Conservation (phyloP, 1,140 invertebrate genomes). For the Apis laboriosa region DNA sequence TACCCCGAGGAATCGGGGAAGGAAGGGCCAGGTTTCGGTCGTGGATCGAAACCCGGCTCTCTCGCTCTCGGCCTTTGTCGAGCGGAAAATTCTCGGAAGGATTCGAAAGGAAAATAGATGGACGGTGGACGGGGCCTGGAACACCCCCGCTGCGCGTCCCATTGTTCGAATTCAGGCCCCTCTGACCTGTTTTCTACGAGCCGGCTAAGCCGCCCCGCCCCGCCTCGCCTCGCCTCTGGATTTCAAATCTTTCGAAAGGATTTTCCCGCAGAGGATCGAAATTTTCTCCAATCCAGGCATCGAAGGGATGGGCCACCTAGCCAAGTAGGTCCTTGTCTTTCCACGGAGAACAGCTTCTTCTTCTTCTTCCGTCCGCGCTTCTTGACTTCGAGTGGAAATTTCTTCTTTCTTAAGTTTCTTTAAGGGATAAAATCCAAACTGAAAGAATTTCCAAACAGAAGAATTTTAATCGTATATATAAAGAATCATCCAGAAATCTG, state of each 20-base stretch:
- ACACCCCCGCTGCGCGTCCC: conserved; percentile 61
- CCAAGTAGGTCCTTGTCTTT: not conserved
- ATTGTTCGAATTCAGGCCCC: conserved; percentile 67
- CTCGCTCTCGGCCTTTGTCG: conserved; percentile 65
- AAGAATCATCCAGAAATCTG: too few species aligned
- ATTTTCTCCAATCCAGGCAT: too few species aligned
- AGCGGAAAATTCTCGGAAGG: conserved; percentile 76
- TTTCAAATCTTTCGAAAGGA: conserved; percentile 42
- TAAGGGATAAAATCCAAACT: too few species aligned
- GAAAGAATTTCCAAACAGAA: too few species aligned
- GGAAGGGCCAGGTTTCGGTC: not conserved
- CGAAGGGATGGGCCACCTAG: too few species aligned
- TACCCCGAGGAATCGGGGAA: conserved; percentile 27
- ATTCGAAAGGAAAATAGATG: conserved; percentile 66
- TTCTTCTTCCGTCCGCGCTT: not conserved
- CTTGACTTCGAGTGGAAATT: not conserved
- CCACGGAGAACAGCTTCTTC: not conserved
- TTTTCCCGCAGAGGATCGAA: conserved; percentile 17
- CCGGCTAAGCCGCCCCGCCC: conserved; percentile 17
- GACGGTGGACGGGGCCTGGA: conserved; percentile 35
- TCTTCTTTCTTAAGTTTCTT: too few species aligned
- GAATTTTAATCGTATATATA: too few species aligned
- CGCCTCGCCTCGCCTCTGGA: not conserved
- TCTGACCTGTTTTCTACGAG: conserved; percentile 11
- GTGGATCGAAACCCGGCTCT: conserved; percentile 6